Evolutionary conservation across 64 coral and sea anemone species (phyloP).

Genomic region (Montipora foliosa): DNA sequence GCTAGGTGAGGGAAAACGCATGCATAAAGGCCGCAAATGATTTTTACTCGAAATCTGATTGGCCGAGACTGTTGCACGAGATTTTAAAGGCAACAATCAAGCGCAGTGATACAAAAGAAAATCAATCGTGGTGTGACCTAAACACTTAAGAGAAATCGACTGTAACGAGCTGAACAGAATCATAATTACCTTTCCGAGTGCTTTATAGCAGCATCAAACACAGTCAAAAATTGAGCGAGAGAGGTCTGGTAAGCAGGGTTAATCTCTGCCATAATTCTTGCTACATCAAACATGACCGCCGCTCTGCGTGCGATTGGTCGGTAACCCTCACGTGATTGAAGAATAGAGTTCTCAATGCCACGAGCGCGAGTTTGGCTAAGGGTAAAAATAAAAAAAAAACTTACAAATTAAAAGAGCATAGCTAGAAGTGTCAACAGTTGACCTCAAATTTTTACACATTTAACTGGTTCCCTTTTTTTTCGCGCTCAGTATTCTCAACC

Average conservation of each 20-base stretch:
- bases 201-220: conserved; percentile 96
- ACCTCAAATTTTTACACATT: background rate
- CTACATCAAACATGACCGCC: conserved; percentile 96
- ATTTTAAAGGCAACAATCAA: too few relatives aligned
- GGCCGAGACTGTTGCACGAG: too few relatives aligned
- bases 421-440: background rate
- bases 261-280: conserved; percentile 92
- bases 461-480: too few relatives aligned
- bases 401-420: background rate
- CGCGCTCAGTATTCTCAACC: too few relatives aligned
- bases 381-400: background rate
- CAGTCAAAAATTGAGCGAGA: conserved; percentile 87
- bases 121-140: too few relatives aligned
- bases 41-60: too few relatives aligned
- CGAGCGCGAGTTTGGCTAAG: conserved; percentile 84
- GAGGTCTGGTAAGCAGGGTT: conserved; percentile 91
- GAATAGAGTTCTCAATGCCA: conserved; percentile 89
- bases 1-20: too few relatives aligned
- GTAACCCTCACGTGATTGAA: conserved; percentile 99
- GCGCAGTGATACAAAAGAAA: too few relatives aligned
- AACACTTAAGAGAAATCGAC: too few relatives aligned
- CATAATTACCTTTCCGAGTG: conserved; percentile 90
- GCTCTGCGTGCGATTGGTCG: conserved; percentile 99
- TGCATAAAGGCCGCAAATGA: too few relatives aligned
- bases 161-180: background rate